Evolutionary conservation across 2,797 vertebrate species (phyloP).

Genomic region (Capromys pilorides): DNA sequence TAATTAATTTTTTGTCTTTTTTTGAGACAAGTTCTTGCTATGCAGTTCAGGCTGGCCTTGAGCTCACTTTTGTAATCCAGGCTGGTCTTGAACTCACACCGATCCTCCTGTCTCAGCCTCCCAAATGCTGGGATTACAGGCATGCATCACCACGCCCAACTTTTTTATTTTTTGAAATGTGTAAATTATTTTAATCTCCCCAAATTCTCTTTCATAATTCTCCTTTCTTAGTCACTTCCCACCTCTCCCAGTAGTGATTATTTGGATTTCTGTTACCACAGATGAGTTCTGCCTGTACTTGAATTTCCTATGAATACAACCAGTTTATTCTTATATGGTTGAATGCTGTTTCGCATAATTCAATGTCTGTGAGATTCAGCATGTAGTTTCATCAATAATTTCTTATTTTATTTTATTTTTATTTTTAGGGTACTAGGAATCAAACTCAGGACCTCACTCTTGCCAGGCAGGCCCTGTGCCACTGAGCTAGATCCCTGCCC

Average conservation of each 20-base stretch:
- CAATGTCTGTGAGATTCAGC: background rate
- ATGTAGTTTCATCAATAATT: background rate
- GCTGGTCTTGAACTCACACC: too few relatives aligned
- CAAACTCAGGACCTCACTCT: too few relatives aligned
- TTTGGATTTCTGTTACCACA: background rate
- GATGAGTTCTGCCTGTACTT: slow-evolving; percentile 3
- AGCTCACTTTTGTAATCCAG: too few relatives aligned
- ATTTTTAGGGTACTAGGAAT: too few relatives aligned
- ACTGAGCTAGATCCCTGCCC: too few relatives aligned
- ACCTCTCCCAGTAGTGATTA: background rate
- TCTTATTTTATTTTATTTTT: background rate
- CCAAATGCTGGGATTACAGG: too few relatives aligned
- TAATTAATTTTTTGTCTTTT: too few relatives aligned
- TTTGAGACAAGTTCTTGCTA: too few relatives aligned
- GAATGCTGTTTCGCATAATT: background rate
- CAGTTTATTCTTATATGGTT: background rate
- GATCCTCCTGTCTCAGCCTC: too few relatives aligned
- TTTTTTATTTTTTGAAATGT: background rate
- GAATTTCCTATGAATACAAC: slow-evolving; percentile 27
- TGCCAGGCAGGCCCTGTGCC: too few relatives aligned
- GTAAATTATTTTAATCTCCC: background rate
- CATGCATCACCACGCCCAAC: too few relatives aligned
- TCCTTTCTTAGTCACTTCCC: background rate
- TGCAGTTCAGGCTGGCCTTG: too few relatives aligned
- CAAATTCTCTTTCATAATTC: background rate